phyloP scores from a whole-genome alignment of 2,888 invertebrate species.

The Drosophila sordidula region DNA sequence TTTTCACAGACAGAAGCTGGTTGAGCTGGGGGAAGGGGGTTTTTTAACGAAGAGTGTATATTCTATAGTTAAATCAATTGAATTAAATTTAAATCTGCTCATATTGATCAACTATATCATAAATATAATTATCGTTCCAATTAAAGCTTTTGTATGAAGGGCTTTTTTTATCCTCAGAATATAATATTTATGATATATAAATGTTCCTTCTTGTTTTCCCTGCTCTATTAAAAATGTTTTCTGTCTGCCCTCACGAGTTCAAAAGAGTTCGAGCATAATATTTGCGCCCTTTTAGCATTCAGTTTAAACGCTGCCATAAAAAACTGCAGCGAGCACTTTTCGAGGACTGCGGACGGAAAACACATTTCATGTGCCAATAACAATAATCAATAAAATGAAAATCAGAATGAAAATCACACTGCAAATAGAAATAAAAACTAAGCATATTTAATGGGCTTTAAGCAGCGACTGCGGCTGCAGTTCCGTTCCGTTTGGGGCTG shows the following conservation, averaged over 20 bases:
- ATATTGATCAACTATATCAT: too few species aligned
- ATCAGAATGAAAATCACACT: conserved; percentile 4
- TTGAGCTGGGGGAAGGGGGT: background rate
- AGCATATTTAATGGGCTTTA: conserved; percentile 57
- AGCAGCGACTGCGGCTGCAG: conserved; percentile 37
- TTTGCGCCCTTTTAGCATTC: conserved; percentile 7
- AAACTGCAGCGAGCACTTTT: conserved; percentile 16
- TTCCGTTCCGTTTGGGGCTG: background rate
- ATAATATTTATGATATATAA: too few species aligned
- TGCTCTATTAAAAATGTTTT: background rate
- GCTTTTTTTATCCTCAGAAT: too few species aligned
- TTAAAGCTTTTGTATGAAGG: too few species aligned
- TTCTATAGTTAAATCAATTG: background rate
- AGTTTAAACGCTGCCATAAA: conserved; percentile 16
- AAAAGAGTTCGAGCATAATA: conserved; percentile 1
- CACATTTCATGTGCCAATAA: conserved; percentile 28
- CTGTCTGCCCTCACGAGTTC: background rate
- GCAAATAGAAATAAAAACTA: conserved; percentile 21
- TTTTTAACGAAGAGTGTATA: background rate
- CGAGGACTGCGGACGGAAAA: background rate
- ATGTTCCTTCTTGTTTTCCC: too few species aligned
- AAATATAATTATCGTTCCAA: too few species aligned
- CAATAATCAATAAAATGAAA: conserved; percentile 54
- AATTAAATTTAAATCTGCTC: background rate
- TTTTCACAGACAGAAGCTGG: conserved; percentile 4